phyloP scores from a whole-genome alignment of 2,888 invertebrate species.

The Plagodis dolabraria region DNA sequence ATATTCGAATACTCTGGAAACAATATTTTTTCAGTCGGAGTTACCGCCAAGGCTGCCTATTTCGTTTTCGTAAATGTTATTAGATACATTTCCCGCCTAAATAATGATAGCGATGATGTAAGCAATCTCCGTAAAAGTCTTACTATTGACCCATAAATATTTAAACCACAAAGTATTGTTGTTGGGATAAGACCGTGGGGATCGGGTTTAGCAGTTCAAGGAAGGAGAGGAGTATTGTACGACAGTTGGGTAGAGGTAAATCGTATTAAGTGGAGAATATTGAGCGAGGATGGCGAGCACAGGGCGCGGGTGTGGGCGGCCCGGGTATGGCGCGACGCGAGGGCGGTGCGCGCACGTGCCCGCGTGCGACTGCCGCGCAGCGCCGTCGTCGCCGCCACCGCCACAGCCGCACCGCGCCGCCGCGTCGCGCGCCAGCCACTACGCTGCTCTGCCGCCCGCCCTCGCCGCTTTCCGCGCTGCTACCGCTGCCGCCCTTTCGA shows the following conservation, averaged over 20 bases:
- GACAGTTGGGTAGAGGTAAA: constrained; percentile 23
- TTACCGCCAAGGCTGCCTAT: constrained; percentile 10
- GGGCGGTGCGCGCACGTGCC: constrained; percentile 79
- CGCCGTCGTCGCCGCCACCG: constrained; percentile 54
- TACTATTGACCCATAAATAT: constrained; percentile 74
- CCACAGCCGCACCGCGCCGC: constrained; percentile 70
- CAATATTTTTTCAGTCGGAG: not conserved
- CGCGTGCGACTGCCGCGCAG: constrained; percentile 77
- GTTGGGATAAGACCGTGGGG: constrained; percentile 11
- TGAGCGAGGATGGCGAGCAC: constrained; percentile 54
- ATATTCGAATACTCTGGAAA: not conserved
- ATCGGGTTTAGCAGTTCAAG: constrained; percentile 11
- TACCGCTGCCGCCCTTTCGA: constrained; percentile 42
- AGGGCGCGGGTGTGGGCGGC: constrained; percentile 56
- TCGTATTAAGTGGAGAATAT: constrained; percentile 51
- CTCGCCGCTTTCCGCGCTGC: constrained; percentile 42
- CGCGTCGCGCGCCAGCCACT: constrained; percentile 53
- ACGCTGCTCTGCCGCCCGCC: constrained; percentile 46
- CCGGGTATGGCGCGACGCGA: constrained; percentile 58
- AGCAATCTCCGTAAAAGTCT: constrained; percentile 66
- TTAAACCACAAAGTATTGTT: constrained; percentile 45
- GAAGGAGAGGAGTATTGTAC: constrained; percentile 14
- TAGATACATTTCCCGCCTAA: constrained; percentile 77
- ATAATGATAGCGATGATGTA: constrained; percentile 69
- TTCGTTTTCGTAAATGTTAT: constrained; percentile 33